These are phyloP conservation scores for Himalopsyche kuldschensis DNA, from an alignment of 2,888 invertebrate genomes.

Conservation along the genomic window DNA sequence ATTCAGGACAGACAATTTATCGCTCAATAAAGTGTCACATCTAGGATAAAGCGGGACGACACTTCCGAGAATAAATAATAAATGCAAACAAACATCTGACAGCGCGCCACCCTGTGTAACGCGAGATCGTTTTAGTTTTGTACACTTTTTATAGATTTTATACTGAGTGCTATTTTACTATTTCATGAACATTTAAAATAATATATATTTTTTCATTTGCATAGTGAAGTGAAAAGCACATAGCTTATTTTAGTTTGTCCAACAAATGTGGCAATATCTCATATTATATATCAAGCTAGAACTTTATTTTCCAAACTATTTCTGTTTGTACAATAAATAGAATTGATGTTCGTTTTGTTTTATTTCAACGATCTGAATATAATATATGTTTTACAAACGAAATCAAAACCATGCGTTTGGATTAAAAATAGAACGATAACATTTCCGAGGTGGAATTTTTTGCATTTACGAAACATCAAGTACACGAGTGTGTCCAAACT, in stretches of 20 bases:
- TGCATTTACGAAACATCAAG: too few species aligned
- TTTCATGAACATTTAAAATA: not conserved
- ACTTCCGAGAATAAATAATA: conserved; percentile 12
- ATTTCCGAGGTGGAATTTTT: too few species aligned
- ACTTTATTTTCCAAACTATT: too few species aligned
- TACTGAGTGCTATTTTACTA: not conserved
- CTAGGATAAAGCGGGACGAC: not conserved
- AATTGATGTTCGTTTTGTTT: too few species aligned
- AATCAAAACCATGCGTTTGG: too few species aligned
- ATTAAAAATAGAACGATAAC: too few species aligned
- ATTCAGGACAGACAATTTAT: not conserved
- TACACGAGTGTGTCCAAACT: too few species aligned
- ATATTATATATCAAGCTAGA: too few species aligned
- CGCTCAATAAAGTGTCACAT: not conserved
- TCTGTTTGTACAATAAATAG: too few species aligned
- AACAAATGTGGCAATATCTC: too few species aligned
- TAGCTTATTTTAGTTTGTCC: not conserved
- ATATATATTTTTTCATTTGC: not conserved
- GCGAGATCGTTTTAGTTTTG: not conserved
- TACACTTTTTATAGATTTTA: not conserved
- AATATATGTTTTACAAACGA: too few species aligned
- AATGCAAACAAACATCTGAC: conserved; percentile 14
- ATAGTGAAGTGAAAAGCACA: not conserved
- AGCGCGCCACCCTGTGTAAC: not conserved
- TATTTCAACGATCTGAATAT: too few species aligned